Conservation (phyloP, 2,113 vertebrate genomes). For the Pyrgilauda ruficollis region DNA sequence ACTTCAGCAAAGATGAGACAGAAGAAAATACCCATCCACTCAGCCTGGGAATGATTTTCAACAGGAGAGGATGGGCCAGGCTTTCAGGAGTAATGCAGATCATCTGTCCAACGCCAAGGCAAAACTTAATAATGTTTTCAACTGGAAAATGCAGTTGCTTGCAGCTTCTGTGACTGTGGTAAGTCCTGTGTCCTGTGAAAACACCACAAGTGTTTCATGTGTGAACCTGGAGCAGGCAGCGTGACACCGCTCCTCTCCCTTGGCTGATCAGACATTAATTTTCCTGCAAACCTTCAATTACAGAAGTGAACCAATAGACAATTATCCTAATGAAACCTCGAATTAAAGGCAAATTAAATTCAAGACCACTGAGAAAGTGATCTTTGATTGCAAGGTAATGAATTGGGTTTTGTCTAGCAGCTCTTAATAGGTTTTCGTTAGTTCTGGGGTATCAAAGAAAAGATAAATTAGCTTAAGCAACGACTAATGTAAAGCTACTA, state of each 20-base stretch:
- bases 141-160: background rate
- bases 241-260: background rate
- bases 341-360: conserved; percentile 63
- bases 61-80: background rate
- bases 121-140: background rate
- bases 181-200: background rate
- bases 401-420: background rate
- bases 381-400: conserved; percentile 9
- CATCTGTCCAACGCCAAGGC: background rate
- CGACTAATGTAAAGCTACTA: background rate
- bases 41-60: background rate
- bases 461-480: background rate
- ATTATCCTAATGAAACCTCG: conserved; percentile 53
- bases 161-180: background rate
- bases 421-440: background rate
- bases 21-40: background rate
- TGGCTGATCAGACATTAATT: background rate
- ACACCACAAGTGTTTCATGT: rapidly evolving
- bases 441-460: background rate
- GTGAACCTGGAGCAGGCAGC: background rate
- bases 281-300: conserved; percentile 57
- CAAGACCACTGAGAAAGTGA: conserved; percentile 24
- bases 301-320: conserved; percentile 37
- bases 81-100: background rate
- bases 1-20: background rate